Evolutionary conservation across 2,888 invertebrate genomes (phyloP).

Genomic region (Trypoxylon attenuatum): DNA sequence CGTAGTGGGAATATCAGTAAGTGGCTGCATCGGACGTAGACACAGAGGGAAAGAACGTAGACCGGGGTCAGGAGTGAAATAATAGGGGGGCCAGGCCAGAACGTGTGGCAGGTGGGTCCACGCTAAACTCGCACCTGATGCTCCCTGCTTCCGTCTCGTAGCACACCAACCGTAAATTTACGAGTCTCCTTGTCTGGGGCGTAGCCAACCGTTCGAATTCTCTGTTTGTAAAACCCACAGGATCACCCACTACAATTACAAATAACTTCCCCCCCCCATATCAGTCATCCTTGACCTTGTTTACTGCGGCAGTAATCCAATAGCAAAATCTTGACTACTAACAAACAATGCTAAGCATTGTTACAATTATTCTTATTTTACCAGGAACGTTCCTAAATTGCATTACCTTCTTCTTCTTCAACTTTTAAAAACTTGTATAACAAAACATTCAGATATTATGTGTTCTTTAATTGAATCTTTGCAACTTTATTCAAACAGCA

Average conservation of each 20-base stretch:
- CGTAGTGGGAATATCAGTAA: slow-evolving; percentile 1
- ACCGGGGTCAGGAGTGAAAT: slow-evolving; percentile 20
- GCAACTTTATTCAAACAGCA: too few relatives aligned
- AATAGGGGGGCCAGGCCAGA: slow-evolving; percentile 36
- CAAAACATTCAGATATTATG: too few relatives aligned
- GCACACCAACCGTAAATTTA: slow-evolving; percentile 61
- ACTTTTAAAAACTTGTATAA: too few relatives aligned
- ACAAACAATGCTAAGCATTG: too few relatives aligned
- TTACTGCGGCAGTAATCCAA: too few relatives aligned
- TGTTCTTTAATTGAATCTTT: too few relatives aligned
- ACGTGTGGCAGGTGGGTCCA: slow-evolving; percentile 64
- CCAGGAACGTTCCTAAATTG: too few relatives aligned
- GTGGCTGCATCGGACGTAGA: neutral
- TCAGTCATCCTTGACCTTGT: slow-evolving; percentile 8
- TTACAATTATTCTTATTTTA: too few relatives aligned
- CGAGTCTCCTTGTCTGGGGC: slow-evolving; percentile 49
- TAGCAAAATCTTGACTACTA: too few relatives aligned
- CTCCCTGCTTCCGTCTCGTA: slow-evolving; percentile 59
- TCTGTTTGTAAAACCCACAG: slow-evolving; percentile 30
- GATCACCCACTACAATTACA: slow-evolving; percentile 32
- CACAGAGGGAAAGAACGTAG: neutral
- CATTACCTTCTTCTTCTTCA: too few relatives aligned
- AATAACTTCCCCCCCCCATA: slow-evolving; percentile 22
- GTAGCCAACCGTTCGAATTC: slow-evolving; percentile 42
- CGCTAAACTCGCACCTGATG: slow-evolving; percentile 59